Evolutionary conservation across 1,140 invertebrate species (phyloP).

Genomic region (Drosophila arawakana): DNA sequence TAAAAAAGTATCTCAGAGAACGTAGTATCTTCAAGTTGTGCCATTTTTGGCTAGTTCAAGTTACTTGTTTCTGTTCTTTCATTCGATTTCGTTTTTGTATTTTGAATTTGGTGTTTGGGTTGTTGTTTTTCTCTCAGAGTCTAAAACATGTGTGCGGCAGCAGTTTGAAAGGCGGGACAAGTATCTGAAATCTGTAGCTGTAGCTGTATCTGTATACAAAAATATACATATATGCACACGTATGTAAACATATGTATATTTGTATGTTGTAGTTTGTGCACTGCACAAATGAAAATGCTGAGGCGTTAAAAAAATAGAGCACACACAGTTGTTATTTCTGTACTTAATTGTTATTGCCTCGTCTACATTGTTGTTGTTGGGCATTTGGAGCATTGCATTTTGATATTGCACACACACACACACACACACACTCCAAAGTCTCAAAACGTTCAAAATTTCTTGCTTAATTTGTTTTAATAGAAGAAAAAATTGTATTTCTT

Average conservation of each 20-base stretch:
- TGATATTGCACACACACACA: conserved; percentile 44
- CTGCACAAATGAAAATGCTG: conserved; percentile 75
- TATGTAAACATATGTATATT: conserved; percentile 23
- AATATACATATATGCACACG: conserved; percentile 25
- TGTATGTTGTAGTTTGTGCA: conserved; percentile 48
- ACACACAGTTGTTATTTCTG: conserved; percentile 79
- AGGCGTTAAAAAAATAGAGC: conserved; percentile 82
- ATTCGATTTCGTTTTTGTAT: conserved; percentile 40
- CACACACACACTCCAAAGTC: conserved; percentile 10
- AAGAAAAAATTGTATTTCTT: conserved; percentile 62
- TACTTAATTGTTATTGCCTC: conserved; percentile 76
- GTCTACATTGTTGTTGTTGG: conserved; percentile 35
- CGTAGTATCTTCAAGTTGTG: conserved; percentile 12
- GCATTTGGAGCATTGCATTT: conserved; percentile 62
- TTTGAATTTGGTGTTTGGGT: conserved; percentile 39
- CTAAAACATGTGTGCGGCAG: conserved; percentile 77
- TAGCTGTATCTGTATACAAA: conserved; percentile 20
- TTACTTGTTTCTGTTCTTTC: conserved; percentile 38
- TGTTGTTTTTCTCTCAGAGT: conserved; percentile 46
- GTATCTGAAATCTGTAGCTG: conserved; percentile 35
- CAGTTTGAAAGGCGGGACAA: conserved; percentile 64
- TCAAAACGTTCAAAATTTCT: conserved; percentile 48
- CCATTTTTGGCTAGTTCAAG: conserved; percentile 32
- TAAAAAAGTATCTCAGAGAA: background rate
- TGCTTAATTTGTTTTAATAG: conserved; percentile 80